phyloP scores from a whole-genome alignment of 2,113 vertebrate genomes.

The Aptenodytes forsteri region DNA sequence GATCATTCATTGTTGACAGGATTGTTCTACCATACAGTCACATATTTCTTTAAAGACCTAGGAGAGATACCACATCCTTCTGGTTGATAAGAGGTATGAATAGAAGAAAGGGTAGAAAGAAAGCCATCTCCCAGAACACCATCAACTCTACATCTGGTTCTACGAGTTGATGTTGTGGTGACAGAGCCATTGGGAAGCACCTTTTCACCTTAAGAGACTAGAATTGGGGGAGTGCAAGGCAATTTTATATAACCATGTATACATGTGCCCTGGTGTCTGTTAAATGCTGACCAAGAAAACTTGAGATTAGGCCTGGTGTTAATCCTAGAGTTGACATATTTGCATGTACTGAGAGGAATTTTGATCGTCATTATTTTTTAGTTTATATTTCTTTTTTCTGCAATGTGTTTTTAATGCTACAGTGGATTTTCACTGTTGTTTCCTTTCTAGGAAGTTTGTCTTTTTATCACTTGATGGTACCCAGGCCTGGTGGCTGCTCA shows the following conservation, averaged over 20 bases:
- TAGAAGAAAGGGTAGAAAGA: neutral
- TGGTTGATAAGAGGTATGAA: neutral
- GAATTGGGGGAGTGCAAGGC: rapidly evolving
- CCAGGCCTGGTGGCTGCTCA: neutral
- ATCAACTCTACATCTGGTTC: neutral
- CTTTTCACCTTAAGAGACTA: neutral
- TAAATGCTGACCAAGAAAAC: neutral
- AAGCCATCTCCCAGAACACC: neutral
- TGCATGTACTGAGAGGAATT: neutral
- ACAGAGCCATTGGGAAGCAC: rapidly evolving
- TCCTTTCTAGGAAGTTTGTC: neutral
- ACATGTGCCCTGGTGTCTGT: neutral
- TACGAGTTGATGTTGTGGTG: neutral
- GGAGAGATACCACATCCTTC: neutral
- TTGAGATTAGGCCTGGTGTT: neutral
- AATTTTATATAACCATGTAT: neutral
- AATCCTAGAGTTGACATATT: neutral
- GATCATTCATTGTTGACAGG: neutral
- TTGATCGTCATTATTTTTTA: neutral
- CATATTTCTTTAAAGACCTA: neutral
- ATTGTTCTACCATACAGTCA: neutral
- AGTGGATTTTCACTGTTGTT: neutral
- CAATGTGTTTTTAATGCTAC: neutral
- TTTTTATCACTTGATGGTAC: neutral
- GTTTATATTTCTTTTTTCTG: neutral